Conservation (phyloP, 2,888 invertebrate genomes). For the Germaria angustata region DNA sequence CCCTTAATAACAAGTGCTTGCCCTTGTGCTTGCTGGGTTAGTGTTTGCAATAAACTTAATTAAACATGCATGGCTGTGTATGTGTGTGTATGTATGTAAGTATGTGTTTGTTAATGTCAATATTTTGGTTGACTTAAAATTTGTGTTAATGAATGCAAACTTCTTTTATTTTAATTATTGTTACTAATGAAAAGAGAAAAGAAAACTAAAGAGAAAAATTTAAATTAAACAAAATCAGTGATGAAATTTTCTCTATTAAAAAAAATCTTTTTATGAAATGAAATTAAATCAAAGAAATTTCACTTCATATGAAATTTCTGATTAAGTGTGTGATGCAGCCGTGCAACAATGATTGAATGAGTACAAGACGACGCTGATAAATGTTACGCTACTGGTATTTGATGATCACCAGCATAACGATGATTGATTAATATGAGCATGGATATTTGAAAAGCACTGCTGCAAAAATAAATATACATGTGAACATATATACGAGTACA, state of each 20-base stretch:
- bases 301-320: slow-evolving; percentile 56
- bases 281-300: slow-evolving; percentile 56
- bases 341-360: slow-evolving; percentile 21
- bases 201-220: not conserved
- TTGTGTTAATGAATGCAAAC: slow-evolving; percentile 17
- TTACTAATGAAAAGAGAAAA: slow-evolving; percentile 17
- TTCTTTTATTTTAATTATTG: slow-evolving; percentile 7
- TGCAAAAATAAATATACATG: not conserved
- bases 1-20: not conserved
- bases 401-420: not conserved
- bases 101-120: not conserved
- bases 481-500: too few relatives aligned
- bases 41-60: not conserved
- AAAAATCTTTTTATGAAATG: not conserved
- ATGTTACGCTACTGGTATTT: not conserved
- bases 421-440: not conserved
- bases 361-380: not conserved
- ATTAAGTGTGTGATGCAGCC: slow-evolving; percentile 44
- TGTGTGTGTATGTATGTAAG: not conserved
- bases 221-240: slow-evolving; percentile 24
- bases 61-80: not conserved
- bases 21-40: not conserved
- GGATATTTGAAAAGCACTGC: not conserved
- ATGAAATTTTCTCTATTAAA: slow-evolving; percentile 37
- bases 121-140: slow-evolving; percentile 14